A percentile compares a stretch with the other conserved stretches of the same genome.
These are phyloP conservation scores for Tuta absoluta DNA, from an alignment of 2,888 invertebrate genomes.

Conservation along the genomic window DNA sequence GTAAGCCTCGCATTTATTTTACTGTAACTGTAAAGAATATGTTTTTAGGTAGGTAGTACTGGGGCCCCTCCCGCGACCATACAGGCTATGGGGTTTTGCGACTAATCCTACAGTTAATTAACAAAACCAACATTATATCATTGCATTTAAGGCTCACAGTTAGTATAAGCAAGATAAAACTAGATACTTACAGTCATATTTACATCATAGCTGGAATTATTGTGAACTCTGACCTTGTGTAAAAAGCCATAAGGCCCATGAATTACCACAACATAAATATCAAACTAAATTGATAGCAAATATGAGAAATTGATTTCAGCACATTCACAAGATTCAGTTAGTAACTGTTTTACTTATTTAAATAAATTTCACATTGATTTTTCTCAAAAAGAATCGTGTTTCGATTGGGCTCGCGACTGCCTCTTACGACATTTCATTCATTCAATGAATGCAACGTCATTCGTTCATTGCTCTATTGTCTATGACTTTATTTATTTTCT, in stretches of 20 bases:
- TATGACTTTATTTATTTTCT: neutral
- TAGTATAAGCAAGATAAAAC: constrained; percentile 28
- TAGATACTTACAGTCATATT: constrained; percentile 62
- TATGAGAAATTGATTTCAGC: neutral
- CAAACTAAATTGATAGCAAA: constrained; percentile 4
- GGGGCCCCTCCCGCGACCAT: neutral
- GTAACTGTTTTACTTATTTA: neutral
- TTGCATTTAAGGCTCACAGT: neutral
- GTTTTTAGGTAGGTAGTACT: neutral
- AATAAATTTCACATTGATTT: constrained; percentile 13
- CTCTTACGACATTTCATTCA: constrained; percentile 9
- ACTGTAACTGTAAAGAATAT: neutral
- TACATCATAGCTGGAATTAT: constrained; percentile 62
- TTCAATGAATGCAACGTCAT: neutral
- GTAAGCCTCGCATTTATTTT: neutral
- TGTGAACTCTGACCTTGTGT: constrained; percentile 62
- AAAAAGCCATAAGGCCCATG: constrained; percentile 38
- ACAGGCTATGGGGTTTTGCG: neutral
- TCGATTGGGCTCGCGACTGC: neutral
- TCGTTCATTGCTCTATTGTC: neutral
- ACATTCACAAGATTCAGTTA: constrained; percentile 4
- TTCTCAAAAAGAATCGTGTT: constrained; percentile 12
- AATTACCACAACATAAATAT: constrained; percentile 8
- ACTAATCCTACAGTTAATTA: neutral
- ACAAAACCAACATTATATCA: neutral